Percentiles rank a stretch among this genome's conserved stretches.
Evolutionary conservation across 2,113 vertebrate genomes (phyloP).

Genomic region (Melanerpes aurifrons): DNA sequence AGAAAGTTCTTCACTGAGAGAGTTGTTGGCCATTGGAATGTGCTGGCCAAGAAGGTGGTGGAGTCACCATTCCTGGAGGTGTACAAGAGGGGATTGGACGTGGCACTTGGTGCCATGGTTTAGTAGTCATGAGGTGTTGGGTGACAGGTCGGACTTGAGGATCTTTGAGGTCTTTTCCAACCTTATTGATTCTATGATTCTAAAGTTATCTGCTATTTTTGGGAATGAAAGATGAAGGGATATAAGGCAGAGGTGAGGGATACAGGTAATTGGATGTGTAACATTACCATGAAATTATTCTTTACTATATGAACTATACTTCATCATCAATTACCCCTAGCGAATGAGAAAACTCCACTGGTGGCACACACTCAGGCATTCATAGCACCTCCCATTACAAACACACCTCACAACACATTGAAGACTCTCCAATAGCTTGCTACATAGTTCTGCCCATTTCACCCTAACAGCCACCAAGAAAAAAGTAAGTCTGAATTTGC

Average conservation of each 20-base stretch:
- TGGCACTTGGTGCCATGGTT: too few species aligned
- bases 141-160: too few species aligned
- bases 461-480: neutral
- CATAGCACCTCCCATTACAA: neutral
- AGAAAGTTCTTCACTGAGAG: too few species aligned
- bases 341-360: neutral
- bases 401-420: neutral
- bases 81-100: too few species aligned
- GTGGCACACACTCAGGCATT: neutral
- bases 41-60: too few species aligned
- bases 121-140: too few species aligned
- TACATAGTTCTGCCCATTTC: neutral
- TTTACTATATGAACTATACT: neutral
- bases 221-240: neutral
- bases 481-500: neutral
- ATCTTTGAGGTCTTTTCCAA: too few species aligned
- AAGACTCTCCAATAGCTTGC: neutral
- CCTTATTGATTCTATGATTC: too few species aligned
- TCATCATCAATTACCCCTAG: neutral
- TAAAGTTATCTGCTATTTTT: neutral
- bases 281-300: neutral
- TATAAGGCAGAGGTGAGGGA: neutral
- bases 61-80: too few species aligned
- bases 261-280: neutral
- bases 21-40: too few species aligned